Evolutionary conservation across 2,888 invertebrate species (phyloP).

Genomic region (Lissocephala sabroskyi): DNA sequence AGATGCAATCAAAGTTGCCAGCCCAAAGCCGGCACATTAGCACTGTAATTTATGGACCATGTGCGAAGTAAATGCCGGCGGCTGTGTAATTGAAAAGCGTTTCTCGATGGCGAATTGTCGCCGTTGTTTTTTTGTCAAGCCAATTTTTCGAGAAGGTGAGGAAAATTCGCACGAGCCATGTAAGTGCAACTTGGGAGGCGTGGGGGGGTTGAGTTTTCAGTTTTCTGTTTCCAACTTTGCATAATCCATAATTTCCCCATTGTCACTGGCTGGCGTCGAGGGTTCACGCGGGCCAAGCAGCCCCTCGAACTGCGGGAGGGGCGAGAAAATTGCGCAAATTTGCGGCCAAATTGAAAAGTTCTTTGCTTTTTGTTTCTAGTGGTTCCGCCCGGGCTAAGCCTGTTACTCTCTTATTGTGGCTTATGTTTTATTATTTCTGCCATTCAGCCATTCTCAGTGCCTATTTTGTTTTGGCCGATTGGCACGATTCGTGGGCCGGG

Average conservation of each 20-base stretch:
- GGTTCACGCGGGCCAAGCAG: background rate
- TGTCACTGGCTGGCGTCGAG: no score
- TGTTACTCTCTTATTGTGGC: slow-evolving; percentile 25
- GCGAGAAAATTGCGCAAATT: slow-evolving; percentile 45
- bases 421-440: slow-evolving; percentile 36
- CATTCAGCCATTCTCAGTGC: slow-evolving; percentile 4
- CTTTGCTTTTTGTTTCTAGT: slow-evolving; percentile 13
- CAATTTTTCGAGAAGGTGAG: no score
- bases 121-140: no score
- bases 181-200: background rate
- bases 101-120: no score
- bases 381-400: slow-evolving; percentile 4
- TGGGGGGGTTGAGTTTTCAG: background rate
- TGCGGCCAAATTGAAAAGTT: slow-evolving; percentile 53
- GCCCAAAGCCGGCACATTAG: background rate
- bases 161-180: background rate
- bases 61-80: background rate
- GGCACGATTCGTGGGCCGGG: slow-evolving; percentile 41
- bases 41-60: background rate
- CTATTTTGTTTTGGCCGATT: slow-evolving; percentile 23
- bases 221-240: slow-evolving; percentile 25
- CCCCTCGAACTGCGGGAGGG: slow-evolving; percentile 2
- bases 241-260: slow-evolving; percentile 44
- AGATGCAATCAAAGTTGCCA: no score
- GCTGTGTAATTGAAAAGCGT: background rate